Evolutionary conservation across 2,113 vertebrate species (phyloP), one percentile per base, ranked within the genome.

Genomic region (Triplophysa rosa): DNA sequence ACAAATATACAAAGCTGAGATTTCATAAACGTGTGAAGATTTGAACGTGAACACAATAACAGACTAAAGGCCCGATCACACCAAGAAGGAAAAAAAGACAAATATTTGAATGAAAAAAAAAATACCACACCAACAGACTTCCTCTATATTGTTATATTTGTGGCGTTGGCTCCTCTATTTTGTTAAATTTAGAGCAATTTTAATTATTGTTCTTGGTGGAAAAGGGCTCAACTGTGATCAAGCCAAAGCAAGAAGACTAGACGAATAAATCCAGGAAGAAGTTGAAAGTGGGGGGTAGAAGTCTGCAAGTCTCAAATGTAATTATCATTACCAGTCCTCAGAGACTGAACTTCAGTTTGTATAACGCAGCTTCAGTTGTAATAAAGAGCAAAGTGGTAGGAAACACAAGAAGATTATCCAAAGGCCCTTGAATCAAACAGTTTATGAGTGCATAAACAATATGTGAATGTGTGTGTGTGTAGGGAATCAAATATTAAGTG

Each of bases 221-320:
- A 49, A 70, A 0, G 10, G 52, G n/a, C 70, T 16, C 24, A 56
- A 3, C 23, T 47, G 37, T 4, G 14, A 66, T 19, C n/a, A 40
- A 68, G 29, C 26, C 17, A 52, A 66, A 77, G 45, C 8, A 42
- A 56, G 12, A 9, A 37, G 29, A 58, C 26, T 16, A 23, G 29
- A 59, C 7, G n/a, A 72, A n/a, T 21, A 21, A 58, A 59, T 58
- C 69, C 19, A 37, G n/a, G 24, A 2, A 65, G 47, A 54, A 33
- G 77, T n/a, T 42, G 19, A 49, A 37, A 79, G 16, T 69, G 26
- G 58, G 58, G 59, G 67, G 42, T 45, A 45, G 42, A 24, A 71
- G 67, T 52, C 19, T 45, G 17, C 10, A 54, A 67, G n/a, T 61
- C 65, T 79, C 52, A 21, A 69, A 79, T 62, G 64, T 67, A 52